A percentile compares a stretch with the other conserved stretches of the same genome.
These are phyloP conservation scores for Herpetotheres cachinnans DNA, from an alignment of 2,113 vertebrate genomes.

Conservation along the genomic window DNA sequence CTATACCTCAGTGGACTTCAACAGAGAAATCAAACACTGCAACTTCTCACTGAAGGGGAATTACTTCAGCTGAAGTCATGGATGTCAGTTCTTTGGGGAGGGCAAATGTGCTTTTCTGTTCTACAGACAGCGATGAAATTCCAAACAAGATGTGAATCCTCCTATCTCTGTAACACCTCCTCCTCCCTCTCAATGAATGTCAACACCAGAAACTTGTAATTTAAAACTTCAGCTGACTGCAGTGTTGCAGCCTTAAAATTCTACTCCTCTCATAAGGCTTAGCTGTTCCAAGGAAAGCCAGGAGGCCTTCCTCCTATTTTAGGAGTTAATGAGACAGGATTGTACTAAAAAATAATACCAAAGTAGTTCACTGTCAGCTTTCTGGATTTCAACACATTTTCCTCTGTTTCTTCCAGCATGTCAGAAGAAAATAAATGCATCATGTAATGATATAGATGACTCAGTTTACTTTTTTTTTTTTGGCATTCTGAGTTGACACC, in stretches of 20 bases:
- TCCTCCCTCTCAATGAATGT: background rate
- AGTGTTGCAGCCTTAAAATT: background rate
- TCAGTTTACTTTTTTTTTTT: background rate
- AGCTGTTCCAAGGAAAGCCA: background rate
- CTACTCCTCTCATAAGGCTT: background rate
- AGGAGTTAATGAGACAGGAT: background rate
- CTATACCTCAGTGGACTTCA: background rate
- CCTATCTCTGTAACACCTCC: background rate
- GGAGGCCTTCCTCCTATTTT: background rate
- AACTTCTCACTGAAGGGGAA: background rate
- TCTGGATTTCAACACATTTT: background rate
- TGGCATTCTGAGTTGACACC: background rate
- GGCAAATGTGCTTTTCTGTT: background rate
- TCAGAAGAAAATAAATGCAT: background rate
- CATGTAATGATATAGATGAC: background rate
- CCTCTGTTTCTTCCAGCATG: background rate
- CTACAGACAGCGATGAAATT: background rate
- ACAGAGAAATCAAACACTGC: background rate
- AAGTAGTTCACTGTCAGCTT: background rate
- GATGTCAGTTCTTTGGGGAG: background rate
- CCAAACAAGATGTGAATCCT: background rate
- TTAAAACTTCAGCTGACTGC: background rate
- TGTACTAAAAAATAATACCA: background rate
- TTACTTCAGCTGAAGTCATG: background rate
- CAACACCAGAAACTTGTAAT: background rate